These are phyloP conservation scores for Oreochromis spilurus DNA, from an alignment of 2,113 vertebrate genomes.

Conservation along the genomic window DNA sequence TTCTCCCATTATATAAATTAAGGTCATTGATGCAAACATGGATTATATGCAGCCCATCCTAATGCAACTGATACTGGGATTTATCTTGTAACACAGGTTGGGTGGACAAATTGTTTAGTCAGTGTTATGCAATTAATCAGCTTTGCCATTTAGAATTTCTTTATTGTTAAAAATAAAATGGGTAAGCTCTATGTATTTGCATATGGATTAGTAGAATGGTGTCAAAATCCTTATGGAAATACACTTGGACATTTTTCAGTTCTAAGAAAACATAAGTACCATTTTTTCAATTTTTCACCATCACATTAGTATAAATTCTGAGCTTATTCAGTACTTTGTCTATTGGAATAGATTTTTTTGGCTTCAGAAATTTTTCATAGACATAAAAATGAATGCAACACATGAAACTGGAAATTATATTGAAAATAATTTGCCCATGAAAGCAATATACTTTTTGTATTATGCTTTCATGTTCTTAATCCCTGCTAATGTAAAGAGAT, in stretches of 20 bases:
- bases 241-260: background rate
- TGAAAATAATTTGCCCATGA: background rate
- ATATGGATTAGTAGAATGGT: background rate
- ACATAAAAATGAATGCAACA: background rate
- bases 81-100: background rate
- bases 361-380: background rate
- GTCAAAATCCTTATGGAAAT: background rate
- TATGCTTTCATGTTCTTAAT: background rate
- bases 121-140: background rate
- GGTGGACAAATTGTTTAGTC: background rate
- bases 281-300: background rate
- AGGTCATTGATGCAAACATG: background rate
- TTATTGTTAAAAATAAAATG: background rate
- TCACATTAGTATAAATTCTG: background rate
- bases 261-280: background rate
- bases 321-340: background rate
- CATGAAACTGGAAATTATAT: background rate
- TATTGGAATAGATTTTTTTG: background rate
- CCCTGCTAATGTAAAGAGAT: constrained; percentile 8
- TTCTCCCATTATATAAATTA: background rate
- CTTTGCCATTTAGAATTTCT: background rate
- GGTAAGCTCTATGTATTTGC: background rate
- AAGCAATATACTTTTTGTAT: background rate
- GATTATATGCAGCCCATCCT: background rate
- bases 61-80: background rate